Percentiles rank a stretch among this genome's conserved stretches.
phyloP scores from a whole-genome alignment of 2,888 invertebrate genomes.

The Polymixis lichenea region DNA sequence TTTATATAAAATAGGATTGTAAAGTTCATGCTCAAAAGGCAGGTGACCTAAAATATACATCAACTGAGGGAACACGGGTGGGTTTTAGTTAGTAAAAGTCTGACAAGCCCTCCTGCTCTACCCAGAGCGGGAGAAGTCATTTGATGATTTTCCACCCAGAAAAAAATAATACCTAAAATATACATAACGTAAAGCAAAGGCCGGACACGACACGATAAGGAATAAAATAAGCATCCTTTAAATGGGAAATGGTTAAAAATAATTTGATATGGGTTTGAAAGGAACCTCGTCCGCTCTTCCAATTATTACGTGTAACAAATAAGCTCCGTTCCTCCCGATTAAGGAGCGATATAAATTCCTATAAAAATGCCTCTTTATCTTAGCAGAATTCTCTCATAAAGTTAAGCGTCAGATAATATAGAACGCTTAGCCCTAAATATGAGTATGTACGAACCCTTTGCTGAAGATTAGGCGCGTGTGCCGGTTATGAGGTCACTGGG shows the following conservation, averaged over 20 bases:
- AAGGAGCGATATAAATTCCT: constrained; percentile 19
- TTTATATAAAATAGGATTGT: neutral
- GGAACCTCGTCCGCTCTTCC: neutral
- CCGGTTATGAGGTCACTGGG: constrained; percentile 56
- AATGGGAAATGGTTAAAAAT: neutral
- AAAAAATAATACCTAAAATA: too few species aligned
- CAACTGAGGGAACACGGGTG: too few species aligned
- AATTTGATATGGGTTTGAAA: neutral
- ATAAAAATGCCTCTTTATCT: constrained; percentile 37
- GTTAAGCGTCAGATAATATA: constrained; percentile 43
- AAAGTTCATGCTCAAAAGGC: neutral
- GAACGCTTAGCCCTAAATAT: constrained; percentile 47
- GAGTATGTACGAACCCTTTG: constrained; percentile 55
- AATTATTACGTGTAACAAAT: constrained; percentile 12
- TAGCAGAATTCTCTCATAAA: constrained; percentile 29
- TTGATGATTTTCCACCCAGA: too few species aligned
- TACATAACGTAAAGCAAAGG: too few species aligned
- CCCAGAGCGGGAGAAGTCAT: too few species aligned
- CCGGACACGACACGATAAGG: too few species aligned
- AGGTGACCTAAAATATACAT: too few species aligned
- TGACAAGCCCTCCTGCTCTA: too few species aligned
- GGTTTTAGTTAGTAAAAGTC: too few species aligned
- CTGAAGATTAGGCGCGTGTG: constrained; percentile 45
- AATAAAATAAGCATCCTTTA: neutral
- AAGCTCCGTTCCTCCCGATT: constrained; percentile 14